Evolutionary conservation across 2,113 vertebrate genomes (phyloP).

Genomic region (Chrysemys picta): DNA sequence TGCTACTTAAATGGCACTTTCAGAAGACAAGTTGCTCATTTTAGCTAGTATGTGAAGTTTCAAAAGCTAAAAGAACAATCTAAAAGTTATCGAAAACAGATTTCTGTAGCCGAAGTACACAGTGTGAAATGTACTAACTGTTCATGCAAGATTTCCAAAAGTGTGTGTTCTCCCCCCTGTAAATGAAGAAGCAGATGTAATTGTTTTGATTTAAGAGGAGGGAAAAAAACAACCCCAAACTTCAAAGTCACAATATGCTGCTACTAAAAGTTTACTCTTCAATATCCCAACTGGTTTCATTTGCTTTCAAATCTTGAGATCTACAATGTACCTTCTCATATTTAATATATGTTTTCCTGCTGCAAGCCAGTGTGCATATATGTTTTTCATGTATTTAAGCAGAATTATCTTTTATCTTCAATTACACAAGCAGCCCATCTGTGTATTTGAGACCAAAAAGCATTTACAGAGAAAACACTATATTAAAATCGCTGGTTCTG

Average conservation of each 20-base stretch:
- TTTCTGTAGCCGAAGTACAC: neutral
- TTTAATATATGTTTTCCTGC: fast-evolving
- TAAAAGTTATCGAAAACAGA: neutral
- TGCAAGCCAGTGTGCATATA: neutral
- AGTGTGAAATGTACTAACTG: neutral
- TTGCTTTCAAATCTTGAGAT: neutral
- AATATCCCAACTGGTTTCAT: neutral
- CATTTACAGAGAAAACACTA: slow-evolving; percentile 64
- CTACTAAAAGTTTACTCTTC: neutral
- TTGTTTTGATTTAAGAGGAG: neutral
- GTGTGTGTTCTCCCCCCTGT: neutral
- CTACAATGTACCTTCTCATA: fast-evolving
- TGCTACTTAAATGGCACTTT: slow-evolving; percentile 41
- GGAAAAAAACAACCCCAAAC: neutral
- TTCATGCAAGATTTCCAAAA: neutral
- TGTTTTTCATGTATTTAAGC: neutral
- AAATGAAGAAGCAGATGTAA: fast-evolving
- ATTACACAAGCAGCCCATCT: slow-evolving; percentile 67
- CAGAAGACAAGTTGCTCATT: neutral
- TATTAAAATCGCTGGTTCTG: slow-evolving; percentile 63
- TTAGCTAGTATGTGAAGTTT: slow-evolving; percentile 3
- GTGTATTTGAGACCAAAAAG: slow-evolving; percentile 64
- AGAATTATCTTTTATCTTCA: slow-evolving; percentile 39
- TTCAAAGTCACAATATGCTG: neutral
- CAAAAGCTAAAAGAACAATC: neutral